These are phyloP conservation scores for Megathymus violae DNA, from an alignment of 1,140 invertebrate genomes.

Conservation along the genomic window DNA sequence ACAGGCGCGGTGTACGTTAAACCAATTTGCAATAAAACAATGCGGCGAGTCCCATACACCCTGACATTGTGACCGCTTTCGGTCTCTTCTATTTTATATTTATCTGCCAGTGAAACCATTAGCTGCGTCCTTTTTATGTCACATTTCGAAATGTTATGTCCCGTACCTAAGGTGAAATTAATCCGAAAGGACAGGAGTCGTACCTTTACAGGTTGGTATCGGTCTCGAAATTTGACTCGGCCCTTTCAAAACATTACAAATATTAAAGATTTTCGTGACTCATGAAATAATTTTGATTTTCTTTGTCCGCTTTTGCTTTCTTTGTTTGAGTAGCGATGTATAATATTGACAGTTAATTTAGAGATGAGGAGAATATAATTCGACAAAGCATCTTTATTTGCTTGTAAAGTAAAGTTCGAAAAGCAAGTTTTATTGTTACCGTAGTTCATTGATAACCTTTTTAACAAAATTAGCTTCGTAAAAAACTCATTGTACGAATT, in stretches of 20 bases:
- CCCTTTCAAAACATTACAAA: constrained; percentile 29
- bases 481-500: no score
- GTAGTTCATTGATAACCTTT: no score
- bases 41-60: constrained; percentile 65
- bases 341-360: no score
- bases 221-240: constrained; percentile 29
- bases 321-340: no score
- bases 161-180: constrained; percentile 51
- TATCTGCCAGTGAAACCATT: constrained; percentile 59
- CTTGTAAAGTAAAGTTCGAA: no score
- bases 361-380: no score
- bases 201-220: constrained; percentile 35
- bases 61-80: constrained; percentile 58
- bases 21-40: constrained; percentile 84
- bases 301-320: neutral
- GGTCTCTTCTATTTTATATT: constrained; percentile 70
- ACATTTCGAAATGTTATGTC: constrained; percentile 55
- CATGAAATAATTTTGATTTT: neutral
- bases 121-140: constrained; percentile 61
- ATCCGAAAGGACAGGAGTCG: constrained; percentile 42
- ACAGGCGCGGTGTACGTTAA: constrained; percentile 75
- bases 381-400: no score
- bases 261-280: constrained; percentile 13
- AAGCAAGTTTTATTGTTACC: no score
- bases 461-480: no score